phyloP scores from a whole-genome alignment of 2,113 vertebrate genomes.

The Pachyramphus minor region DNA sequence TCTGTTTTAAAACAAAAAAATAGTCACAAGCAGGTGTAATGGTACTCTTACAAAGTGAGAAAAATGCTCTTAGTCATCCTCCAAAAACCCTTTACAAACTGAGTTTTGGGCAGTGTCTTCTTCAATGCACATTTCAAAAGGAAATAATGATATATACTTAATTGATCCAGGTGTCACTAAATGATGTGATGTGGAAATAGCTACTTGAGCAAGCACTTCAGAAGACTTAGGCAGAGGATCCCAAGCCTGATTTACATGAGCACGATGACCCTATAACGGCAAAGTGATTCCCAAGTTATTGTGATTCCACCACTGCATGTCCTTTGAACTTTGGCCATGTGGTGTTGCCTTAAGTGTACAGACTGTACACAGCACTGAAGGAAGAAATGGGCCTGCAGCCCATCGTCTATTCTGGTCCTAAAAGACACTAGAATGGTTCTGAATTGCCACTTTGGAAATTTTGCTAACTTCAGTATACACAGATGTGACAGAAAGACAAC shows the following conservation, averaged over 20 bases:
- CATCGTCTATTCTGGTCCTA: neutral
- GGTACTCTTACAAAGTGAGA: neutral
- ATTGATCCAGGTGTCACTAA: neutral
- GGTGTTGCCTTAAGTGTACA: neutral
- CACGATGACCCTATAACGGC: neutral
- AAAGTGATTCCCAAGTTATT: neutral
- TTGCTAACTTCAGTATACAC: neutral
- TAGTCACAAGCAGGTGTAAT: neutral
- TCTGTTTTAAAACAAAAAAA: neutral
- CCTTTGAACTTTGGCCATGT: neutral
- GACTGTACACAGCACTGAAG: neutral
- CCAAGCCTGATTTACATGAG: neutral
- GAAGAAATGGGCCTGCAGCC: neutral
- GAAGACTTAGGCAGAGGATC: neutral
- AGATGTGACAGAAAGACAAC: neutral
- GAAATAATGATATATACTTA: neutral
- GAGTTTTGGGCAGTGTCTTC: neutral
- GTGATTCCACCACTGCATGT: neutral
- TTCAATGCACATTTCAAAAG: neutral
- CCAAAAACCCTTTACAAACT: neutral
- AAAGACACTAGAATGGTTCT: neutral
- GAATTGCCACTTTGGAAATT: neutral
- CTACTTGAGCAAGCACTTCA: neutral
- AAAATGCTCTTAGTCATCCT: neutral
- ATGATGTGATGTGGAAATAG: neutral